Percentiles rank a stretch among this genome's conserved stretches.
Conservation (phyloP, 2,113 vertebrate genomes). For the Sapayoa aenigma region DNA sequence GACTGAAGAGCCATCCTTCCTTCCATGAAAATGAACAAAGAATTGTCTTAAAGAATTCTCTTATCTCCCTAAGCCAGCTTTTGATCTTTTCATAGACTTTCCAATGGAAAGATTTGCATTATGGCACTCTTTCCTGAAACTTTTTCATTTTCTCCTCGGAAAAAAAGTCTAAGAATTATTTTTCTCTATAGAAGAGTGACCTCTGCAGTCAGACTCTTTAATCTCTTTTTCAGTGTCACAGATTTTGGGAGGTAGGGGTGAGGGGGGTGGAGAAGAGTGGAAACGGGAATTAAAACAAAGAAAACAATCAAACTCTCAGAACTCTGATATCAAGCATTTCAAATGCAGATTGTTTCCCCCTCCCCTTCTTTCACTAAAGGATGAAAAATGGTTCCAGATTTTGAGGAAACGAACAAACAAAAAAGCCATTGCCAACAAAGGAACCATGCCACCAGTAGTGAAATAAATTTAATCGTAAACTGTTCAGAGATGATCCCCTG, state of each 20-base stretch:
- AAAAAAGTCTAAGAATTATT: not conserved
- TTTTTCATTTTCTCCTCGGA: not conserved
- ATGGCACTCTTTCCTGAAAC: not conserved
- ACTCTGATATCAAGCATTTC: not conserved
- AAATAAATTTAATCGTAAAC: not conserved
- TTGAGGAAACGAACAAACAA: not conserved
- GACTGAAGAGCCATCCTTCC: not conserved
- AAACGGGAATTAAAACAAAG: not conserved
- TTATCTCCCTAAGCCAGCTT: slow-evolving; percentile 21
- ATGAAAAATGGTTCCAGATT: not conserved
- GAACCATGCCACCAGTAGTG: not conserved
- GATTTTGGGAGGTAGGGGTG: not conserved
- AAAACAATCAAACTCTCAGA: not conserved
- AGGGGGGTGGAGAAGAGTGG: not conserved
- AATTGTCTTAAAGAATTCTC: not conserved
- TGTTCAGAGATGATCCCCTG: not conserved
- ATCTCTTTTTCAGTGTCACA: not conserved
- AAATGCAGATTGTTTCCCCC: not conserved
- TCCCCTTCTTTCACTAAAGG: not conserved
- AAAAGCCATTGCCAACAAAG: not conserved
- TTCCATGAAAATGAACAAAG: not conserved
- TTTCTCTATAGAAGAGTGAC: slow-evolving; percentile 12
- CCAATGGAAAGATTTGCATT: slow-evolving; percentile 33
- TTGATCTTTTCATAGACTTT: slow-evolving; percentile 38
- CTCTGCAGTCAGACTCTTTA: slow-evolving; percentile 21